Evolutionary conservation across 35 echinoderm and acorn worm species (phyloP).

Genomic region (Lytechinus pictus): DNA sequence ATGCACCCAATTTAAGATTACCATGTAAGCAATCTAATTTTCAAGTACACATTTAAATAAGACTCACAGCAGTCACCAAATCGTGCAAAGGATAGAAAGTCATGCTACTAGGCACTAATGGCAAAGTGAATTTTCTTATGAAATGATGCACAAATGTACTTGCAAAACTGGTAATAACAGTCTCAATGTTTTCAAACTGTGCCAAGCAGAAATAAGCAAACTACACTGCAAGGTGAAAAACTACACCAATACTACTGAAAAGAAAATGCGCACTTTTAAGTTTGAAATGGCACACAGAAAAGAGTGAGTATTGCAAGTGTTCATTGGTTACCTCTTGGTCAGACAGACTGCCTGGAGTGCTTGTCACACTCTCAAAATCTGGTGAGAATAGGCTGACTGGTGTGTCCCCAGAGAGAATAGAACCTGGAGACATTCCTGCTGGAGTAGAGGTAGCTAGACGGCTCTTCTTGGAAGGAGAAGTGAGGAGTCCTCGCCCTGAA

Average conservation of each 20-base stretch:
- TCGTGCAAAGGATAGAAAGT: not conserved
- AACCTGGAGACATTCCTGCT: constrained; percentile 15
- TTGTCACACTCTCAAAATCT: constrained; percentile 34
- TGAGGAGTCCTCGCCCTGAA: constrained; percentile 20
- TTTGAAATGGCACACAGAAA: not conserved
- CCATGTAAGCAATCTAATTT: too few species aligned
- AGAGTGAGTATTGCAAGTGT: not conserved
- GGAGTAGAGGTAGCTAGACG: constrained; percentile 18
- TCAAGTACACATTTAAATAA: not conserved
- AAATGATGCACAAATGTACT: not conserved
- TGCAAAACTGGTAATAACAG: not conserved
- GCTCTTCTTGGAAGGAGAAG: constrained; percentile 32
- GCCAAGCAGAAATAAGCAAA: not conserved
- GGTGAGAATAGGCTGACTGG: constrained; percentile 23
- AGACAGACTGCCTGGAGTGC: constrained; percentile 49
- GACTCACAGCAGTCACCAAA: not conserved
- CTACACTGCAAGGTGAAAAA: constrained; percentile 15
- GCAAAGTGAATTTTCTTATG: not conserved
- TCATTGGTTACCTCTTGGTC: constrained; percentile 41
- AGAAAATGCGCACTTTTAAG: not conserved
- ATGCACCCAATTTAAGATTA: not conserved
- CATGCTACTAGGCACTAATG: not conserved
- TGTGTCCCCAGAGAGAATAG: not conserved
- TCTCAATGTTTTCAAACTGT: not conserved
- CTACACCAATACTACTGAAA: not conserved